These are phyloP conservation scores for Panurus biarmicus DNA, from an alignment of 2,113 vertebrate species.

Conservation along the genomic window DNA sequence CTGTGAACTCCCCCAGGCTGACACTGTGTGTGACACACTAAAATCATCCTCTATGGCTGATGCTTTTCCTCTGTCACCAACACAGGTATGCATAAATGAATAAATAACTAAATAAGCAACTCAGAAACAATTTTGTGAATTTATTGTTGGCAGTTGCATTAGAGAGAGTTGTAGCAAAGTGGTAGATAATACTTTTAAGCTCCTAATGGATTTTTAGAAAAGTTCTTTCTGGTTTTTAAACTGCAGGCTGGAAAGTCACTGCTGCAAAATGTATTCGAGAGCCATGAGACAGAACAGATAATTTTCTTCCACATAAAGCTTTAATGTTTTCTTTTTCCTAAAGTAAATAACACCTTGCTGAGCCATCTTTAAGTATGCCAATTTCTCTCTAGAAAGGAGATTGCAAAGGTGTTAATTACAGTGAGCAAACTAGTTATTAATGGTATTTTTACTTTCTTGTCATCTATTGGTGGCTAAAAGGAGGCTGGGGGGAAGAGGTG, in stretches of 20 bases:
- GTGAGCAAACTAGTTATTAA: constrained; percentile 46
- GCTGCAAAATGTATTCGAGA: constrained; percentile 9
- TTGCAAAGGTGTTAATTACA: constrained; percentile 62
- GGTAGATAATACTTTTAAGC: not conserved
- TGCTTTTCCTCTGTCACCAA: not conserved
- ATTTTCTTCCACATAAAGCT: constrained; percentile 36
- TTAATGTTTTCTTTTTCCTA: constrained; percentile 39
- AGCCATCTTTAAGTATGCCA: constrained; percentile 2
- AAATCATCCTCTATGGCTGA: not conserved
- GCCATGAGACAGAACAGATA: constrained; percentile 3
- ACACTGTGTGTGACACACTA: fast-evolving
- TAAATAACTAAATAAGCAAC: not conserved
- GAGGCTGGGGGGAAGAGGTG: not conserved
- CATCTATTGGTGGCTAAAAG: not conserved
- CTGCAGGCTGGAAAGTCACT: not conserved
- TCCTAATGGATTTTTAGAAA: not conserved
- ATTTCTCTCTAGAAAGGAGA: constrained; percentile 22
- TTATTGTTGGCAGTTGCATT: not conserved
- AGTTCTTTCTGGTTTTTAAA: not conserved
- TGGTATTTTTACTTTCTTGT: constrained; percentile 36
- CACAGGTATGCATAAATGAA: not conserved
- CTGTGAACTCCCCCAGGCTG: not conserved
- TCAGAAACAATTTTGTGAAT: not conserved
- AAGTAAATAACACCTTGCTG: constrained; percentile 59
- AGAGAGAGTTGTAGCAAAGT: not conserved